A percentile compares a stretch with the other conserved stretches of the same genome.
Evolutionary conservation across 2,113 vertebrate genomes (phyloP).

Genomic region (Elephantulus edwardii): DNA sequence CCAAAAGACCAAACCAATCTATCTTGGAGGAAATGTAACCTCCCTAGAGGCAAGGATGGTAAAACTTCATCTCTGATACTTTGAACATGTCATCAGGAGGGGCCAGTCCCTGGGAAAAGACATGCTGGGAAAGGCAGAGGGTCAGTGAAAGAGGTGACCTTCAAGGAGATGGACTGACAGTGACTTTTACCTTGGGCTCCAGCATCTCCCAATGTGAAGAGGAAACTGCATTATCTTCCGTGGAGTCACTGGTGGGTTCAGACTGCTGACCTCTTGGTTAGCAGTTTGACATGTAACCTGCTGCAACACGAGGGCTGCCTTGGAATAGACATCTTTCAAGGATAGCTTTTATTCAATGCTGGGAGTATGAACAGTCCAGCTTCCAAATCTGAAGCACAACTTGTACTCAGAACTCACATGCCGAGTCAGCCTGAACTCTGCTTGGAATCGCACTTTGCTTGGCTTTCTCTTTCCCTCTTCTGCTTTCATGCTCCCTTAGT

Average conservation of each 20-base stretch:
- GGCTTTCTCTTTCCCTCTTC: neutral
- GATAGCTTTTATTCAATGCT: neutral
- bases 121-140: too few species aligned
- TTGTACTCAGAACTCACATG: neutral
- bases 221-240: too few species aligned
- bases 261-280: neutral
- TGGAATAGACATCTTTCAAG: neutral
- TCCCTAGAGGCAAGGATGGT: too few species aligned
- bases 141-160: too few species aligned
- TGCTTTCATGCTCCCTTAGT: neutral
- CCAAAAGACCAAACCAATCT: too few species aligned
- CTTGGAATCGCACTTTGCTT: neutral
- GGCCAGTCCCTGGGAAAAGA: too few species aligned
- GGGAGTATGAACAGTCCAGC: neutral
- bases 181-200: too few species aligned
- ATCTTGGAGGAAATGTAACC: too few species aligned
- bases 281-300: neutral
- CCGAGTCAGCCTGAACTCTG: neutral
- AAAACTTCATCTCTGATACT: too few species aligned
- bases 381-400: slow-evolving; percentile 3
- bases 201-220: too few species aligned
- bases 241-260: neutral
- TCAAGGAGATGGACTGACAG: too few species aligned
- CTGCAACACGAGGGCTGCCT: neutral
- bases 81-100: too few species aligned